Base-by-base conservation (phyloP, 2,797 vertebrate species). In the Pseudomugil gertrudae region DNA sequence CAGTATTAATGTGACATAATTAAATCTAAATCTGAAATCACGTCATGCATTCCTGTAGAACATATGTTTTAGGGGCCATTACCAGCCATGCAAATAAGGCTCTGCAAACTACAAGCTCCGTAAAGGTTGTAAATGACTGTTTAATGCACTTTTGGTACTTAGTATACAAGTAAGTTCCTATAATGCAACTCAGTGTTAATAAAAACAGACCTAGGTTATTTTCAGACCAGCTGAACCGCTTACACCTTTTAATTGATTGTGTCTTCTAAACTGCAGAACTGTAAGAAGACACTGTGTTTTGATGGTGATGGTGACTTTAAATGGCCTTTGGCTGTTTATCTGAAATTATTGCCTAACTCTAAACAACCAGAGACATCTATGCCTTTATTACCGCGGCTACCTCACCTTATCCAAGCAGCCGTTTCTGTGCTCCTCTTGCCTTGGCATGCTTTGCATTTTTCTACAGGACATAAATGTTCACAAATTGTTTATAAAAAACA, bases 381-480 rank as follows among this genome's bases (percentile, higher is more conserved):
- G 73, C 8, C 19, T 51, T 36, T 38, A 26, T 63, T 19, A 65
- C 15, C 24, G 3, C 0, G 74, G 47, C 72, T 67, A 24, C 57
- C 65, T 67, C 64, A 71, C 48, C 11, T 58, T 23, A 27, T 63
- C 47, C 55, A 45, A 75, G 36, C 68, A 35, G 23, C 63, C 66
- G 40, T 81, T 79, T 82, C 57, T 84, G 19, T 51, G 81, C 83
- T 89, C 69, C 68, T 83, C 72, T 87, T 64, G 69, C 84, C 75
- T 90, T 70, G 59, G 81, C 89, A 85, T 92, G 90, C 87, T 83
- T 86, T 91, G 83, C 89, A 75, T 81, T 83, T 84, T 78, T 80
- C 80, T 72, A 66, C 72, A 38, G 77, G 70, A 84, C 71, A 69
- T 53, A 78, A 76, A 75, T 50, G 30, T 63, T 59, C 23, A 62